Conservation (phyloP, 2,113 vertebrate genomes). For the Genyomyrus donnyi region DNA sequence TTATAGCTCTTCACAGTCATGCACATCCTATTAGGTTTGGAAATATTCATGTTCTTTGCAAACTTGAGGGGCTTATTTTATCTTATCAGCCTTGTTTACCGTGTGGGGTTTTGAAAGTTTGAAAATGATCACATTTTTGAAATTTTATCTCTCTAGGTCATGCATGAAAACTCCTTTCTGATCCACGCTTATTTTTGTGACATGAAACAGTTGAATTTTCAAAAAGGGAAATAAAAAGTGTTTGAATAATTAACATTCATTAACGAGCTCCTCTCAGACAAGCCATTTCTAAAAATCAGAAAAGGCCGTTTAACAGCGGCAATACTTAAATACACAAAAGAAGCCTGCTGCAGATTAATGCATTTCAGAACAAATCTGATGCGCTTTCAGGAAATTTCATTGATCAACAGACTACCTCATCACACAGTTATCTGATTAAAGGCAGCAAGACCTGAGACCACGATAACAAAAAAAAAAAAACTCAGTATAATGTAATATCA, state of each 20-base stretch:
- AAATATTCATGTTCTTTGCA: background rate
- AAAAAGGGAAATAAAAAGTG: background rate
- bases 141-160: background rate
- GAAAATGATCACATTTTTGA: background rate
- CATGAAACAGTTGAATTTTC: background rate
- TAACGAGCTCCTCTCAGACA: background rate
- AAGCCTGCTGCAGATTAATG: background rate
- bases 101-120: background rate
- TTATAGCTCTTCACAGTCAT: background rate
- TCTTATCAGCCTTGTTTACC: background rate
- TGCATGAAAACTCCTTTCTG: background rate
- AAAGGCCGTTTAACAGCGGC: background rate
- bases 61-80: background rate
- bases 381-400: background rate
- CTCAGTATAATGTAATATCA: conserved; percentile 4
- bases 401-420: background rate
- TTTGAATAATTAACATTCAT: background rate
- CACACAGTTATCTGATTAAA: conserved; percentile 16
- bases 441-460: conserved; percentile 6
- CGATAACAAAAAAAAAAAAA: background rate
- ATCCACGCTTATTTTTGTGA: background rate
- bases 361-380: background rate
- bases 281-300: background rate
- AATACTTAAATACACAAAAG: background rate
- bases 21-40: background rate